Evolutionary conservation across 2,113 vertebrate genomes (phyloP).

Genomic region (Corythaixoides concolor): DNA sequence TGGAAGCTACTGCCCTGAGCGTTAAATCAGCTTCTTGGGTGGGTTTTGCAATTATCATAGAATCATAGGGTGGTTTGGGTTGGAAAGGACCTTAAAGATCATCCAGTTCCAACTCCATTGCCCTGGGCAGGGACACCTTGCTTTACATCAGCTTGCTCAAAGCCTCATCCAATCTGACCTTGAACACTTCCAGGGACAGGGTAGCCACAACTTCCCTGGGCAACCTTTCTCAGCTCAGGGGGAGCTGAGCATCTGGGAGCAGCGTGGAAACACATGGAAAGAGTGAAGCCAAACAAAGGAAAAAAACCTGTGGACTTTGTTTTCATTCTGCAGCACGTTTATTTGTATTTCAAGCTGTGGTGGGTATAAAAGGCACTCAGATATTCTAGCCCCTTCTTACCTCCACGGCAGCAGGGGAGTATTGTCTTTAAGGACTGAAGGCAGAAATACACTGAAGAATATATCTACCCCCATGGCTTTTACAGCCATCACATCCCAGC

Average conservation of each 20-base stretch:
- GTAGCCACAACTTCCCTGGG: too few species aligned
- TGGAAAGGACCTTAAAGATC: too few species aligned
- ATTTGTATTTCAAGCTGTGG: background rate
- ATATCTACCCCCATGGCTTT: background rate
- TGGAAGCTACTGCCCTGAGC: background rate
- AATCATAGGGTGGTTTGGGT: too few species aligned
- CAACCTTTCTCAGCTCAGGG: background rate
- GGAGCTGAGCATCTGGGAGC: background rate
- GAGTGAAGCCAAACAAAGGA: background rate
- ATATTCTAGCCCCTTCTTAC: background rate
- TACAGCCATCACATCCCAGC: background rate
- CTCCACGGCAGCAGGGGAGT: background rate
- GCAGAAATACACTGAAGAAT: background rate
- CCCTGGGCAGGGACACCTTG: too few species aligned
- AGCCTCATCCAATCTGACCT: too few species aligned
- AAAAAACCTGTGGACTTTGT: background rate
- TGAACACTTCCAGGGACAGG: too few species aligned
- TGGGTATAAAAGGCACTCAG: background rate
- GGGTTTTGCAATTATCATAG: background rate
- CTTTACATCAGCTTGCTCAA: too few species aligned
- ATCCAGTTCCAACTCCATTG: too few species aligned
- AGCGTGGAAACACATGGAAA: accelerated
- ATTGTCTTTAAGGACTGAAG: background rate
- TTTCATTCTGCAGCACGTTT: background rate
- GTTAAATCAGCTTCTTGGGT: background rate